Evolutionary conservation across 1,140 invertebrate genomes (phyloP).

Genomic region (Drosophila auraria): DNA sequence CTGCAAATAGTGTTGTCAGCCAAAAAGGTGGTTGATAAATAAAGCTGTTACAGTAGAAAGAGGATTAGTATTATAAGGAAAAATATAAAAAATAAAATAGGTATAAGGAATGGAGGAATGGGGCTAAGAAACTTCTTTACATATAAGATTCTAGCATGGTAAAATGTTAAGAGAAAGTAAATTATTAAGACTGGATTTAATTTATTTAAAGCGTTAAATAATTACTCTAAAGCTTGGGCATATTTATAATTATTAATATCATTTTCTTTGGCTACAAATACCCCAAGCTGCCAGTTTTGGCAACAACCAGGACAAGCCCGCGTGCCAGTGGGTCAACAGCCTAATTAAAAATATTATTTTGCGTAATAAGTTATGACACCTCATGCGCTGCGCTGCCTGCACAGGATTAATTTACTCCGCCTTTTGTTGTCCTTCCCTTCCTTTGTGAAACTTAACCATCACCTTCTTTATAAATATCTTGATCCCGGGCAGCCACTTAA

Average conservation of each 20-base stretch:
- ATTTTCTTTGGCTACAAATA: not conserved
- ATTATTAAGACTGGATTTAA: no score
- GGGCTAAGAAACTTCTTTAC: no score
- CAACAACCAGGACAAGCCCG: not conserved
- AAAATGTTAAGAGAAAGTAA: no score
- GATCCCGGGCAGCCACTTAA: constrained; percentile 26
- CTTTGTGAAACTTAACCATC: not conserved
- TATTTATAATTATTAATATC: not conserved
- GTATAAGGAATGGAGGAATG: no score
- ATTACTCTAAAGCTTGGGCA: no score
- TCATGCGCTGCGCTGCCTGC: not conserved
- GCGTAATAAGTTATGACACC: constrained; percentile 13
- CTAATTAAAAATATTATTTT: constrained; percentile 73
- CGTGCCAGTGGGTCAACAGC: constrained; percentile 67
- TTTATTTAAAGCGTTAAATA: no score
- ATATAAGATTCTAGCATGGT: no score
- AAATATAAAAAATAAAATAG: not conserved
- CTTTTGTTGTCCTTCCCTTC: not conserved
- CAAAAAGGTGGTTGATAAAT: constrained; percentile 3
- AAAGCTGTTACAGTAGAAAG: not conserved
- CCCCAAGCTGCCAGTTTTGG: not conserved
- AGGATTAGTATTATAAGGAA: not conserved
- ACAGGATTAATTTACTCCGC: not conserved
- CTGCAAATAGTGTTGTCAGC: constrained; percentile 36
- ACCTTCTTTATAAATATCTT: constrained; percentile 18